phyloP scores from a whole-genome alignment of 2,797 vertebrate genomes.

The Antennarius maculatus region DNA sequence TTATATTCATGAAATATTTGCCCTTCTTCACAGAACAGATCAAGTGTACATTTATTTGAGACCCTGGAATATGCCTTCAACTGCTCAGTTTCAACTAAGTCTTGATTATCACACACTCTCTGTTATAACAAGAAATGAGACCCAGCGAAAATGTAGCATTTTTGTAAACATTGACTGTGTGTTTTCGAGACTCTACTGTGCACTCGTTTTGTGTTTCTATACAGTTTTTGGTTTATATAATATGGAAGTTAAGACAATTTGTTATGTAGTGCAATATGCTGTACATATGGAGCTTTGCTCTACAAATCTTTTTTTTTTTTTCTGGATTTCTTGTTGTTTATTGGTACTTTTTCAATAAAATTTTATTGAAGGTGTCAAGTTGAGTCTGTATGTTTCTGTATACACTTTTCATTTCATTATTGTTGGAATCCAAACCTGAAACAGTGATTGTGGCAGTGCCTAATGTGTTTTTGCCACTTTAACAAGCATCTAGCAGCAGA shows the following conservation, averaged over 20 bases:
- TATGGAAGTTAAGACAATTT: constrained; percentile 84
- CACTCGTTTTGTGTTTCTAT: constrained; percentile 82
- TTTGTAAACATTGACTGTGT: constrained; percentile 89
- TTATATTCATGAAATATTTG: constrained; percentile 46
- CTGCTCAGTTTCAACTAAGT: constrained; percentile 82
- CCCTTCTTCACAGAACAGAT: constrained; percentile 57
- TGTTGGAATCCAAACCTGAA: too few relatives aligned
- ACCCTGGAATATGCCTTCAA: constrained; percentile 83
- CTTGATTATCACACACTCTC: constrained; percentile 87
- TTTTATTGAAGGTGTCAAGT: constrained; percentile 76
- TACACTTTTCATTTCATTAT: too few relatives aligned
- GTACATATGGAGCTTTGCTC: constrained; percentile 88
- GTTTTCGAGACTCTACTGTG: constrained; percentile 88
- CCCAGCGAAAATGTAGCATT: constrained; percentile 89
- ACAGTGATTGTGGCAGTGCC: too few relatives aligned
- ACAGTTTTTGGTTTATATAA: constrained; percentile 76
- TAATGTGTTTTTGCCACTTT: too few relatives aligned
- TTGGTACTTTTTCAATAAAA: constrained; percentile 89
- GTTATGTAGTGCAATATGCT: constrained; percentile 89
- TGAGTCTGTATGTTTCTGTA: constrained; percentile 2
- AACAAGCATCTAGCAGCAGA: too few relatives aligned
- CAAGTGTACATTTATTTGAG: constrained; percentile 75
- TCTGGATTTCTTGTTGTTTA: constrained; percentile 82
- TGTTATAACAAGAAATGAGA: constrained; percentile 86
- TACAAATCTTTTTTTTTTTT: constrained; percentile 83